Conservation (phyloP, 2,888 invertebrate genomes). For the Polyommatus iphigenia region DNA sequence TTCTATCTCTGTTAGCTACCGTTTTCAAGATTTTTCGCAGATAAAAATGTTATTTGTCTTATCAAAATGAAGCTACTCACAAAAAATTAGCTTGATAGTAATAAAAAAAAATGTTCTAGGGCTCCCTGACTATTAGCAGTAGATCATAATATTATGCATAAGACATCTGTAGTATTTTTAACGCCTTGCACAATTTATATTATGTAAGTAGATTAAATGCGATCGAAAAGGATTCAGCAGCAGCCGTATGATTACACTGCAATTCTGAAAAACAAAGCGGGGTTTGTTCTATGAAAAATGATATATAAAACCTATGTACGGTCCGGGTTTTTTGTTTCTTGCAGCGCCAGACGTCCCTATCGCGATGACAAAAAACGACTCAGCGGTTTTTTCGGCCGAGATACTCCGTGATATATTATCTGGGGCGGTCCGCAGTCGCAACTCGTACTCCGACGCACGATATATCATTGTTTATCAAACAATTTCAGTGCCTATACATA, state of each 20-base stretch:
- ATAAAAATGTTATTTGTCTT: too few species aligned
- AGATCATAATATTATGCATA: too few species aligned
- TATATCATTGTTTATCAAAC: constrained; percentile 18
- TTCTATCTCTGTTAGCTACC: too few species aligned
- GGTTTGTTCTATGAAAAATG: constrained; percentile 9
- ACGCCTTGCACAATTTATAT: too few species aligned
- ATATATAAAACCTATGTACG: constrained; percentile 1
- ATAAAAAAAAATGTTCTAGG: too few species aligned
- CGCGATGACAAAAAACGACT: constrained; percentile 21
- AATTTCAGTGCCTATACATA: not conserved
- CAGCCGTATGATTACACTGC: not conserved
- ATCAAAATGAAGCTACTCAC: too few species aligned
- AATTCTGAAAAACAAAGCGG: constrained; percentile 11
- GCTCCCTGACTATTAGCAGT: too few species aligned
- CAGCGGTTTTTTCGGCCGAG: constrained; percentile 21
- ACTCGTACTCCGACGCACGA: constrained; percentile 14
- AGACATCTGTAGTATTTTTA: too few species aligned
- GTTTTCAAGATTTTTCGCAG: too few species aligned
- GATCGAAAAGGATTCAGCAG: not conserved
- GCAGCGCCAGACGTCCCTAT: constrained; percentile 21
- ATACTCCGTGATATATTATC: constrained; percentile 19
- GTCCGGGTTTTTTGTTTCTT: constrained; percentile 15
- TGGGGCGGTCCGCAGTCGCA: constrained; percentile 7
- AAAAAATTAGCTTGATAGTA: too few species aligned
- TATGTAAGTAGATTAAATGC: too few species aligned